These are phyloP conservation scores for Orthonychiurus folsomi DNA, from an alignment of 2,888 invertebrate species.

Conservation along the genomic window DNA sequence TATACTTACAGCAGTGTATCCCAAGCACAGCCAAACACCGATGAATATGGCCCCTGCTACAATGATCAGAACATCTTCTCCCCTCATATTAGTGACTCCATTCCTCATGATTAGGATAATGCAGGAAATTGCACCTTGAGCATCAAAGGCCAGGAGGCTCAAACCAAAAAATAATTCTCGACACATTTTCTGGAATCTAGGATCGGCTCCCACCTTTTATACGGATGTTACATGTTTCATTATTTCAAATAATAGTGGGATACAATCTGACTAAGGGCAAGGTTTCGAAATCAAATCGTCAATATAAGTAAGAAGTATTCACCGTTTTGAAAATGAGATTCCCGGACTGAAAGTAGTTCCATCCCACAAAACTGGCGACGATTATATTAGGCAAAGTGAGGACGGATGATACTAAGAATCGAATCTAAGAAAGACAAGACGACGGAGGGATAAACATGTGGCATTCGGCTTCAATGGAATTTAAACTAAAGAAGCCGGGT, in stretches of 20 bases:
- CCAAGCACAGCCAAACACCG: conserved; percentile 29
- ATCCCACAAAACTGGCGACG: conserved; percentile 21
- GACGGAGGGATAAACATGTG: too few species aligned
- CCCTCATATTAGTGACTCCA: conserved; percentile 22
- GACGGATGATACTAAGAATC: conserved; percentile 24
- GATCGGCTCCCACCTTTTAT: conserved; percentile 37
- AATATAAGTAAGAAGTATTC: too few species aligned
- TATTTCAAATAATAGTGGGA: too few species aligned
- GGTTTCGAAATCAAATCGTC: too few species aligned
- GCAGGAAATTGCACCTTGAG: conserved; percentile 29
- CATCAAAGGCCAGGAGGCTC: conserved; percentile 33
- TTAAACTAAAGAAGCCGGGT: too few species aligned
- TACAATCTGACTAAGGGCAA: too few species aligned
- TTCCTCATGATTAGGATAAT: conserved; percentile 26
- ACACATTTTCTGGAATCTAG: conserved; percentile 34
- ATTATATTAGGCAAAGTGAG: conserved; percentile 24
- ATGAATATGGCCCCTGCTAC: conserved; percentile 24
- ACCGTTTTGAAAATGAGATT: conserved; percentile 33
- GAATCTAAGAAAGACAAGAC: conserved; percentile 24
- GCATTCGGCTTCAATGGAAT: too few species aligned
- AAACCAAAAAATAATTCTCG: conserved; percentile 27
- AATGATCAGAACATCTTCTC: conserved; percentile 27
- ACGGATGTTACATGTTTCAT: too few species aligned
- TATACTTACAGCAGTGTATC: conserved; percentile 31
- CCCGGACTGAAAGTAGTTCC: conserved; percentile 30